Evolutionary conservation across 2,113 vertebrate species (phyloP).

Genomic region (Arizona elegans): DNA sequence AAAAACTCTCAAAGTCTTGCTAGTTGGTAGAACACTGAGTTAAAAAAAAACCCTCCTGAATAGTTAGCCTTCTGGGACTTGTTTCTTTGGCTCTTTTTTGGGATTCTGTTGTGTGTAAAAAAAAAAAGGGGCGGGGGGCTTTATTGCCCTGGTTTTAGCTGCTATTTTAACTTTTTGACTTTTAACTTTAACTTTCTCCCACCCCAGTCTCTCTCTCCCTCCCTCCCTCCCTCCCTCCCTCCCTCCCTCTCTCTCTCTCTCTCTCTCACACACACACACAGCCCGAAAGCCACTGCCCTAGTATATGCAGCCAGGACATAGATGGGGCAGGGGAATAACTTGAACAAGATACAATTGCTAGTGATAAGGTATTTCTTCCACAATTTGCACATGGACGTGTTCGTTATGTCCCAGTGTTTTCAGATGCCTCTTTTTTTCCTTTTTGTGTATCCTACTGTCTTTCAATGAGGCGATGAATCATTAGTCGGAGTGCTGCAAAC

Average conservation of each 20-base stretch:
- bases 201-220: neutral
- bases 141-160: neutral
- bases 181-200: neutral
- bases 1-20: neutral
- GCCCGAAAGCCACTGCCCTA: neutral
- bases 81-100: neutral
- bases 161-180: neutral
- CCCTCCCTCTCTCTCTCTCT: no score
- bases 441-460: neutral
- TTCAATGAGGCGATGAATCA: constrained; percentile 18
- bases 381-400: neutral
- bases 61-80: neutral
- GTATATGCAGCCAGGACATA: neutral
- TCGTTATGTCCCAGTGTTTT: neutral
- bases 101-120: neutral
- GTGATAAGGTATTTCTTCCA: neutral
- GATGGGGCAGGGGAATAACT: neutral
- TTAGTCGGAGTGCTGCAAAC: constrained; percentile 12
- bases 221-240: neutral
- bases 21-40: neutral
- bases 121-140: neutral
- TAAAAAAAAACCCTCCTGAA: neutral
- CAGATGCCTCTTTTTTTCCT: neutral
- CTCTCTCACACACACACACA: neutral
- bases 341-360: neutral